phyloP scores from a whole-genome alignment of 2,888 invertebrate species.

The Macrophya alboannulata region DNA sequence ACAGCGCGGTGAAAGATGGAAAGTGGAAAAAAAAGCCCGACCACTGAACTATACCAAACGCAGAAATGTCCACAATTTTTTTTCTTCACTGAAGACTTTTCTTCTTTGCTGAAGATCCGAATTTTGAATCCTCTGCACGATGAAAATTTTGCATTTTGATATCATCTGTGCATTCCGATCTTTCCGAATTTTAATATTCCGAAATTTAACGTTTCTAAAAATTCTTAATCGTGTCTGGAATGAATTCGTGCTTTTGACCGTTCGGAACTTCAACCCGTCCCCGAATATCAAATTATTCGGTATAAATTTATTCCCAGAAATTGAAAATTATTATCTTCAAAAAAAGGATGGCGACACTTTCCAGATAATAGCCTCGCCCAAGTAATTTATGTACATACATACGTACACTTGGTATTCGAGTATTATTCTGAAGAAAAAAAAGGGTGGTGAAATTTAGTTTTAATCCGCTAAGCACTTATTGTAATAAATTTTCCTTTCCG shows the following conservation, averaged over 20 bases:
- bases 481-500: conserved; percentile 36
- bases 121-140: too few relatives aligned
- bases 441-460: conserved; percentile 27
- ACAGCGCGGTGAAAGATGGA: not conserved
- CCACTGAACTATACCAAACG: not conserved
- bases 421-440: not conserved
- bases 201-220: too few relatives aligned
- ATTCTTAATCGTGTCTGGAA: too few relatives aligned
- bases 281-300: not conserved
- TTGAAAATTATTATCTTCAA: not conserved
- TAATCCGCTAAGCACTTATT: conserved; percentile 31
- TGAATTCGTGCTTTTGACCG: too few relatives aligned
- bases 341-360: not conserved
- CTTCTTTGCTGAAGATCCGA: too few relatives aligned
- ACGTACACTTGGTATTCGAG: not conserved
- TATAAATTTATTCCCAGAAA: not conserved
- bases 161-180: too few relatives aligned
- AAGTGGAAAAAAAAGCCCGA: not conserved
- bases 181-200: too few relatives aligned
- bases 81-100: too few relatives aligned
- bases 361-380: not conserved
- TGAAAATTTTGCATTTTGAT: too few relatives aligned
- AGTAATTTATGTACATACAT: not conserved
- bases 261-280: too few relatives aligned
- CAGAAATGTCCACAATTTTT: not conserved